Percentiles rank a stretch among this genome's conserved stretches.
Conservation (phyloP, 2,888 invertebrate genomes). For the Eupithecia tripunctaria region DNA sequence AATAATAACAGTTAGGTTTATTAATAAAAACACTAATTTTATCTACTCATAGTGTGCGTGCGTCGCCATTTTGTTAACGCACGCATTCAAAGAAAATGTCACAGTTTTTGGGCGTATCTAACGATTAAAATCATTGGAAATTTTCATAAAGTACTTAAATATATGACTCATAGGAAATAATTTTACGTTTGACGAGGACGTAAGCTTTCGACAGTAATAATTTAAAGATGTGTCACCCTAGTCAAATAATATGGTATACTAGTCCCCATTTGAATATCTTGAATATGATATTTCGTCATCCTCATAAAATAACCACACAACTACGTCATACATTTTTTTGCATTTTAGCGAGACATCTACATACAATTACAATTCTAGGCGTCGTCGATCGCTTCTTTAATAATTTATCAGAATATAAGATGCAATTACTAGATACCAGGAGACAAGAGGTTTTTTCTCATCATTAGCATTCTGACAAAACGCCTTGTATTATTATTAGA, state of each 20-base stretch:
- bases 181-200: no score
- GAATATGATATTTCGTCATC: not conserved
- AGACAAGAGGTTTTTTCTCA: conserved; percentile 8
- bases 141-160: no score
- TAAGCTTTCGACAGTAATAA: no score
- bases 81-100: no score
- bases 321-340: not conserved
- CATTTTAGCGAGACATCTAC: not conserved
- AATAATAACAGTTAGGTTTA: no score
- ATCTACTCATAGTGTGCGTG: no score
- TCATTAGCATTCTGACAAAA: conserved; percentile 4
- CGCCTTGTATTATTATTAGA: not conserved
- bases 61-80: no score
- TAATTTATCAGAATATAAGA: not conserved
- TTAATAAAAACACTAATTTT: no score
- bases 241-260: no score
- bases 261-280: not conserved
- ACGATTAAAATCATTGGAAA: no score
- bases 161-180: not conserved
- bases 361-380: not conserved
- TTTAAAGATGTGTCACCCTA: no score
- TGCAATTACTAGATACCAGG: conserved; percentile 2
- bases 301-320: not conserved
- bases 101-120: no score
- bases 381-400: not conserved